Base-by-base conservation (phyloP, 2,113 vertebrate species). In the Pseudopipra pipra region DNA sequence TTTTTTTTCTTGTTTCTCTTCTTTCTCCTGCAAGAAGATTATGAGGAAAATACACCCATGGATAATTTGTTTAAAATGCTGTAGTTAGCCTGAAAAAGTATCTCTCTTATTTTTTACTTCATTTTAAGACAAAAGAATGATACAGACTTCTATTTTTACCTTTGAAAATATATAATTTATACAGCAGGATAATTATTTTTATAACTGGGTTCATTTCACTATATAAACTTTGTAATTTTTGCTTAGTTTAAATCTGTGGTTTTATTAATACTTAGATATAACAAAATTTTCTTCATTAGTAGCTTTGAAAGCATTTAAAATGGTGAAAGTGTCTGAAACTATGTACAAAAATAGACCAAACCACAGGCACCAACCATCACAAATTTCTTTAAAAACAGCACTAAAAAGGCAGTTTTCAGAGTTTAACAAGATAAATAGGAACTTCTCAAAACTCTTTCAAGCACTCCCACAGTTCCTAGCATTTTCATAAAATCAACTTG, bases 401-500 rank as follows among this genome's bases (percentile, higher is more conserved):
- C 28, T 87, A 43, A 89, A 89, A 46, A 89, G 6, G 44, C 37
- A 28, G 19, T 49, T 94, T 76, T 35, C 84, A 85, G 44, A 78
- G 54, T 22, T 71, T 22, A 74, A 65, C 3, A 65, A 54, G 61
- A 85, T 93, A 79, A 83, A 52, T 9, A 12, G 23, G 18, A 86
- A 61, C 71, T 70, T 86, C 68, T 74, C n/a, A 66, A 71, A 70
- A 75, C 63, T 87, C 39, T 78, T 63, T 67, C 70, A 72, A 78
- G 35, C 33, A 59, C 47, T 87, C 61, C 52, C 31, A 67, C 27
- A 67, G 35, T 63, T 87, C 87, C 55, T 78, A 67, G 3, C 33
- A 78, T 89, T 95, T 95, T 68, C 44, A 52, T 78, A 85, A 84
- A 87, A 94, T 52, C 75, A 94, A 59, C 44, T 54, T 65, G 23